phyloP scores from a whole-genome alignment of 37 sponge, comb jelly and placozoan species.

The Haliclona indistincta region DNA sequence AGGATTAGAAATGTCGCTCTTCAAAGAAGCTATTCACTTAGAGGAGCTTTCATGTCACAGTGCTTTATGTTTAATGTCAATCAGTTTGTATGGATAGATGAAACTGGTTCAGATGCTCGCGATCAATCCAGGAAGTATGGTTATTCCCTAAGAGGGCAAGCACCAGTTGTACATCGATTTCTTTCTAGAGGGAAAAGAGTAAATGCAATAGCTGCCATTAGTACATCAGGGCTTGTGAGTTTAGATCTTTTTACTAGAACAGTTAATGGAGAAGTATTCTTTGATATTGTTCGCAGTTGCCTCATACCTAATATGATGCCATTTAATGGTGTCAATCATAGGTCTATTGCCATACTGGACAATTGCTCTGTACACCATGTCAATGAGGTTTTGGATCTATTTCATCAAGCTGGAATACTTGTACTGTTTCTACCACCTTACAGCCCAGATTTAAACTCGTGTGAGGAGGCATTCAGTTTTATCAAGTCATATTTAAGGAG shows the following conservation, averaged over 20 bases:
- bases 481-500: constrained; percentile 20
- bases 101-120: constrained; percentile 1
- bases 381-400: constrained; percentile 7
- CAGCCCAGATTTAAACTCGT: no score
- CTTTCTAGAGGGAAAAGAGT: background rate
- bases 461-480: constrained; percentile 14
- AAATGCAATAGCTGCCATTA: constrained; percentile 22
- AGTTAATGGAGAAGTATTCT: background rate
- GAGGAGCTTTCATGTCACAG: constrained; percentile 20
- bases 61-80: background rate
- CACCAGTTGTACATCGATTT: constrained; percentile 6
- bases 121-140: constrained; percentile 10
- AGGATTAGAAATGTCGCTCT: constrained; percentile 13
- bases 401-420: constrained; percentile 9
- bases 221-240: background rate
- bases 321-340: background rate
- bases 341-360: constrained; percentile 20
- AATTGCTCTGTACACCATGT: constrained; percentile 38
- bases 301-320: constrained; percentile 1
- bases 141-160: constrained; percentile 6
- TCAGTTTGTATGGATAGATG: constrained; percentile 20
- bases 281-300: background rate
- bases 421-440: constrained; percentile 20
- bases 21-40: background rate
- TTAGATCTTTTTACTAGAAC: background rate